Evolutionary conservation across 2,888 invertebrate genomes (phyloP).

Genomic region (Drosophila eohydei): DNA sequence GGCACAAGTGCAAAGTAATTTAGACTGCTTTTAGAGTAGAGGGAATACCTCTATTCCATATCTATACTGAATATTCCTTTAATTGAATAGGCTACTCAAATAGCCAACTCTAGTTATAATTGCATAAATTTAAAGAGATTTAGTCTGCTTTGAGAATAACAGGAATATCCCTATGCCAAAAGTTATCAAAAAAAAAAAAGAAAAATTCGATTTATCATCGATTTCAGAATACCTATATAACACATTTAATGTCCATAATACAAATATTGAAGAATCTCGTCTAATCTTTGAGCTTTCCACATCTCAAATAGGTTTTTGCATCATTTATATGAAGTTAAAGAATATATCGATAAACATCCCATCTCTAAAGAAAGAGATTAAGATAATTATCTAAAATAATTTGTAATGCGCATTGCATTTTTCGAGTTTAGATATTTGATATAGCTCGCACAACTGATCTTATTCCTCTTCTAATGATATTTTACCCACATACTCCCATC

Average conservation of each 20-base stretch:
- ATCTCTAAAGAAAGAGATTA: too few relatives aligned
- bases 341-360: too few relatives aligned
- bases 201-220: background rate
- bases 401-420: too few relatives aligned
- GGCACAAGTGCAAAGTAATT: background rate
- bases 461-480: background rate
- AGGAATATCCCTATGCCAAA: too few relatives aligned
- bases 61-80: background rate
- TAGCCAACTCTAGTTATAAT: background rate
- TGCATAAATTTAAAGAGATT: too few relatives aligned
- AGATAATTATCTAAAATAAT: too few relatives aligned
- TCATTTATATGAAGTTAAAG: too few relatives aligned
- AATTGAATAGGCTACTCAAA: background rate
- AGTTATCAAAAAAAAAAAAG: background rate
- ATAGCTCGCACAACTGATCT: background rate
- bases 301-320: too few relatives aligned
- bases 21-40: background rate
- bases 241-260: background rate
- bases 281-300: too few relatives aligned
- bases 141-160: too few relatives aligned
- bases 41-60: background rate
- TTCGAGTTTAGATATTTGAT: background rate
- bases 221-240: background rate
- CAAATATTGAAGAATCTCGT: background rate
- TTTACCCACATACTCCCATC: background rate